A percentile compares a stretch with the other conserved stretches of the same genome.
phyloP scores from a whole-genome alignment of 2,888 invertebrate species.

The Apotomis capreana region DNA sequence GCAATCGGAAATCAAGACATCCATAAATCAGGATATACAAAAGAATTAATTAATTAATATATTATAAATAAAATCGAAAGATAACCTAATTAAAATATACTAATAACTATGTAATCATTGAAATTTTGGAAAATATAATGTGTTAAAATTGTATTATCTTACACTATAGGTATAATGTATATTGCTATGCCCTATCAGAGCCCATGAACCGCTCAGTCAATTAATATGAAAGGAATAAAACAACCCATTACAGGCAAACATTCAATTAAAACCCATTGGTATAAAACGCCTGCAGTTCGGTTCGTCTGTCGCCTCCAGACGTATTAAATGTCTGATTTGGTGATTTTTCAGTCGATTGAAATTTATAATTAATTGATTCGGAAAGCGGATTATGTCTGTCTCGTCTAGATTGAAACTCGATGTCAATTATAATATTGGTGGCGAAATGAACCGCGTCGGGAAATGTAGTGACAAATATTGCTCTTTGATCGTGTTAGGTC shows the following conservation, averaged over 20 bases:
- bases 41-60: too few species aligned
- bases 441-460: background rate
- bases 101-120: too few species aligned
- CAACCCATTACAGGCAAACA: background rate
- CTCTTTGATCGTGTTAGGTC: background rate
- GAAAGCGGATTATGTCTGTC: constrained; percentile 25
- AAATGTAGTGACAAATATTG: background rate
- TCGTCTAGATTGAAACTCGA: constrained; percentile 34
- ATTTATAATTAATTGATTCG: constrained; percentile 36
- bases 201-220: too few species aligned
- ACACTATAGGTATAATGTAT: too few species aligned
- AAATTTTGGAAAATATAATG: too few species aligned
- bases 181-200: too few species aligned
- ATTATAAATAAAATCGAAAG: too few species aligned
- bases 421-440: constrained; percentile 17
- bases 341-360: constrained; percentile 26
- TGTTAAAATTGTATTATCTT: too few species aligned
- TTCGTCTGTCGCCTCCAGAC: constrained; percentile 1
- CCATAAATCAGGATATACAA: too few species aligned
- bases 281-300: background rate
- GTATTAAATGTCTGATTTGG: constrained; percentile 22
- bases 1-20: too few species aligned
- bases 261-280: background rate
- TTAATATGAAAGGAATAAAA: too few species aligned
- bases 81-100: too few species aligned